Evolutionary conservation across 2,113 vertebrate genomes (phyloP), one percentile per base, ranked within the genome.

Genomic region (Cairina moschata): DNA sequence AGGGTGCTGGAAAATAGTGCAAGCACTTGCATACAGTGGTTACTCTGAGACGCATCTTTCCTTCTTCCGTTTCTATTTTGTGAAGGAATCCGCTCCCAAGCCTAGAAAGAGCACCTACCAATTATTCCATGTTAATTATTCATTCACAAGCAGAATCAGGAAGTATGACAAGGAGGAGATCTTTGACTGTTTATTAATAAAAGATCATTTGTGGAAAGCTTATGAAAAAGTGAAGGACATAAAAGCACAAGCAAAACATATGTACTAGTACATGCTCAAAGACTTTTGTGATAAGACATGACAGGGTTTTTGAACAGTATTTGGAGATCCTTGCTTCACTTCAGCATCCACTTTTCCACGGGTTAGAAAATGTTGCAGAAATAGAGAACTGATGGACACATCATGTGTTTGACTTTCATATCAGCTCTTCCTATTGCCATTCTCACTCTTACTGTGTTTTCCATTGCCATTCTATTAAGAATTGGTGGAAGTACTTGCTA

Each of bases 141-240:
- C 29, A 82, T 91, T 78, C 74, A 14, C 15, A 77, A 77, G 86
- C 73, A 83, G 73, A 56, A 96, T 86, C 46, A 83, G 72, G 91
- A 94, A 91, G 42, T 95, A 82, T 15, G 56, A 69, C 73, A 89
- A 92, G 80, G 77, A 88, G 80, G 89, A 89, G 73, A 75, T 91
- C 68, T 78, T 81, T 74, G 79, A 36, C 65, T 93, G 40, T 80
- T 95, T 83, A 93, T 95, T 96, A 95, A 88, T 89, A 68, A 55
- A 95, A 78, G 86, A 65, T 88, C 10, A 25, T 81, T 86, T 0
- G 0, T 92, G 60, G 83, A 92, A 93, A 90, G 83, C 60, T 67
- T 65, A 56, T 65, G 56, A 90, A 75, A 86, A 79, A 79, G 56
- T 29, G 59, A 88, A 90, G 68, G 68, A 42, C 73, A 28, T 90